Base-by-base conservation (phyloP, 2,113 vertebrate genomes). In the Pluvialis apricaria region DNA sequence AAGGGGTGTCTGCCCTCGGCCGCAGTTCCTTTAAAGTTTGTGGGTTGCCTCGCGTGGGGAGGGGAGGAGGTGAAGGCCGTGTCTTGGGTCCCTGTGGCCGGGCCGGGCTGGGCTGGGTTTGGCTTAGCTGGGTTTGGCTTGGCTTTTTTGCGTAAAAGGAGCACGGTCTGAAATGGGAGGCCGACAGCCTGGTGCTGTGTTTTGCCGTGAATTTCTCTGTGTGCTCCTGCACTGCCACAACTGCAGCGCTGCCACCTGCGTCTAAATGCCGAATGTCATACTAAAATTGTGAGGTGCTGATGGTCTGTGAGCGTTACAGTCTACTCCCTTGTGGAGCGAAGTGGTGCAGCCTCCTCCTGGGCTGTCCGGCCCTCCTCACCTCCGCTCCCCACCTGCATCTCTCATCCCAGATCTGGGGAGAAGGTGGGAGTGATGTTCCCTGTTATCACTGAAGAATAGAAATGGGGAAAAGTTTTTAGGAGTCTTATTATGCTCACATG, bases 181-280 rank as follows among this genome's bases (percentile, higher is more conserved):
- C 49, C 15, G 0, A 4, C 15, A 15, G 51, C 55, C 31, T 24
- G 2, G 3, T 28, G 31, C 25, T 26, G 75, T 7, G 22, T 9
- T 64, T 34, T 38, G 34, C 51, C 5, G 0, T 15, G 19, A 14
- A 3, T 29, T 45, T 20, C 29, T 32, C n/a, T 13, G 0, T 1
- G 2, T 28, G 66, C 21, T 29, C 26, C 47, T 11, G 73, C 54
- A 4, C 45, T 45, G 45, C 45, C 45, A 19, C 45, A 9, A 0
- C 55, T 15, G 1, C 62, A 15, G 51, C 26, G 0, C 6, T 31
- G 40, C 58, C 10, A 0, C 12, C 12, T 13, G 1, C n/a, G 54
- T 25, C 18, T 34, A 5, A 15, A 28, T 8, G 38, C 51, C 28
- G 55, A 15, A 8, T 4, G 57, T 28, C 62, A 5, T 2, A 13